These are phyloP conservation scores for Protaetia brevitarsis DNA, from an alignment of 1,140 invertebrate species.

Conservation along the genomic window DNA sequence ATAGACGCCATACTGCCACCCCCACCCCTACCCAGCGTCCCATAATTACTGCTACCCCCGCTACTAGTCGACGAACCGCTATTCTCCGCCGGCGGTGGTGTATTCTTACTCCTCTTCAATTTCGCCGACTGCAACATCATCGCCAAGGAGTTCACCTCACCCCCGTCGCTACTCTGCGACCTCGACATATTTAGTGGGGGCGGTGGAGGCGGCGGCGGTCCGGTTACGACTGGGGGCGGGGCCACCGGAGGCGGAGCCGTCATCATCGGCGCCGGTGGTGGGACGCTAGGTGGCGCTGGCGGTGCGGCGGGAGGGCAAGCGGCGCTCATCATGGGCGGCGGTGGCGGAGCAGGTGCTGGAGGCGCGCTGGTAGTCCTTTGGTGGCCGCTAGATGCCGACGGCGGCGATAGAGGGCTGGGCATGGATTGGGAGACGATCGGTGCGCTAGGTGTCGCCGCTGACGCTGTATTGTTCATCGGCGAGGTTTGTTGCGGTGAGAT, in stretches of 20 bases:
- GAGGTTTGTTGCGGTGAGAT: slow-evolving; percentile 45
- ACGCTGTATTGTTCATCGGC: slow-evolving; percentile 45
- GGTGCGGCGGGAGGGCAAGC: slow-evolving; percentile 54
- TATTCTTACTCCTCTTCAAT: slow-evolving; percentile 69
- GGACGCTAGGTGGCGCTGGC: slow-evolving; percentile 51
- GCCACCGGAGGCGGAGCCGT: slow-evolving; percentile 39
- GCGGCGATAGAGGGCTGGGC: slow-evolving; percentile 46
- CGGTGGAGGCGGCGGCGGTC: slow-evolving; percentile 48
- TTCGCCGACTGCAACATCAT: slow-evolving; percentile 81
- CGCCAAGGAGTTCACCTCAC: slow-evolving; percentile 70
- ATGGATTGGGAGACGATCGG: slow-evolving; percentile 26
- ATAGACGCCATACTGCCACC: slow-evolving; percentile 78
- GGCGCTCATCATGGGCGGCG: slow-evolving; percentile 51
- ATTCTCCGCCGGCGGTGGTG: slow-evolving; percentile 64
- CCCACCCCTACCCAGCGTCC: slow-evolving; percentile 64
- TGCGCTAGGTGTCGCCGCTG: slow-evolving; percentile 43
- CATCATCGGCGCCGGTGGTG: slow-evolving; percentile 40
- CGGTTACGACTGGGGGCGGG: slow-evolving; percentile 14
- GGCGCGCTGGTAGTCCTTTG: slow-evolving; percentile 45
- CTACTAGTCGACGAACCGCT: slow-evolving; percentile 80
- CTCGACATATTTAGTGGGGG: slow-evolving; percentile 49
- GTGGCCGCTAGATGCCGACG: slow-evolving; percentile 41
- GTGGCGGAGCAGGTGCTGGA: slow-evolving; percentile 43
- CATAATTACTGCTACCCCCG: slow-evolving; percentile 70
- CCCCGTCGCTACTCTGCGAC: slow-evolving; percentile 53